phyloP scores from a whole-genome alignment of 2,113 vertebrate species.

The Urocolius indicus region DNA sequence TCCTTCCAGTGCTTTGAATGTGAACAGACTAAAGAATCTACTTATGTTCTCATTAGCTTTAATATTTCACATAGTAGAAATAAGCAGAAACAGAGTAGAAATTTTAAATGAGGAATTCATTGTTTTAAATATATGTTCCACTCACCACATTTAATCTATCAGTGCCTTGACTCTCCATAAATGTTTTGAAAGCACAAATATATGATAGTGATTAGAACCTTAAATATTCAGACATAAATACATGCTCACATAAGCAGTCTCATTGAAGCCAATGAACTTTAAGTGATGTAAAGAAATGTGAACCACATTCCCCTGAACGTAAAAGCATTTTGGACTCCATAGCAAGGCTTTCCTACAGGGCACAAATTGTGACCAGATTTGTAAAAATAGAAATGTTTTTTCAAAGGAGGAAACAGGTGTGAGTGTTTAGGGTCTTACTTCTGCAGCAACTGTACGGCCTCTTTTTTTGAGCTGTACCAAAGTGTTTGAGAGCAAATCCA shows the following conservation, averaged over 20 bases:
- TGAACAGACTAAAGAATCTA: neutral
- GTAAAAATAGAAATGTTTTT: neutral
- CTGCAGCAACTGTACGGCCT: neutral
- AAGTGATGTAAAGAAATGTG: neutral
- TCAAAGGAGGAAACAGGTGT: neutral
- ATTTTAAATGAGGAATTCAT: neutral
- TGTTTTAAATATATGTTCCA: neutral
- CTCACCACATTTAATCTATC: neutral
- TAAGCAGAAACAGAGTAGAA: neutral
- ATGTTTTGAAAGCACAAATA: neutral
- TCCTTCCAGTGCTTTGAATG: neutral
- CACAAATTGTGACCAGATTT: neutral
- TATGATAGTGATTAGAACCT: neutral
- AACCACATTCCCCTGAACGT: neutral
- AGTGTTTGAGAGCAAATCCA: fast-evolving
- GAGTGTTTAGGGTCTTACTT: neutral
- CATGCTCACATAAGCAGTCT: neutral
- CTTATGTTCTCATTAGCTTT: neutral
- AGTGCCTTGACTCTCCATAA: neutral
- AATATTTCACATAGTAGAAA: neutral
- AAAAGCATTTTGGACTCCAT: neutral
- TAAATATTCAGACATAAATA: neutral
- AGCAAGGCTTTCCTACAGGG: neutral
- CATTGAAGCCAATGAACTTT: neutral
- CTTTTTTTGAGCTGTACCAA: neutral